Base-by-base conservation (phyloP, 2,888 invertebrate genomes). In the Cosmorhoe ocellata region DNA sequence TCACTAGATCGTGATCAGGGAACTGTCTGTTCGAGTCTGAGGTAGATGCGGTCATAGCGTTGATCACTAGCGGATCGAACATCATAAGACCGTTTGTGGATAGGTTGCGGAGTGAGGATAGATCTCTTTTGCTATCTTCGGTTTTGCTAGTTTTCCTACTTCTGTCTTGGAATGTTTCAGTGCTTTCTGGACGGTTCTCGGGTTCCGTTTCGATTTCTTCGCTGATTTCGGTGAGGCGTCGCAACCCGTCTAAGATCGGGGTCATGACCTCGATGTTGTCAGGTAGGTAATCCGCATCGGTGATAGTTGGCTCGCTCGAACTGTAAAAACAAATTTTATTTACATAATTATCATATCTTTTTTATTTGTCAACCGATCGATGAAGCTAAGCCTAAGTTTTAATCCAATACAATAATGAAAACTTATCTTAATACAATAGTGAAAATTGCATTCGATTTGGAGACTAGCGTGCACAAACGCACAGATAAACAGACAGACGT, bases 251-350 rank as follows among this genome's bases (percentile, higher is more conserved):
- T 10, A 90, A 73, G 12, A 90, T 88, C 0, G 90, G 90, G 0
- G 86, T 86, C 81, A 90, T 86, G 1, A 90, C 88, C 62, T 90
- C 90, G 8, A 90, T 86, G 47, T 88, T 87, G 64, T 90, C 90
- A 0, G 90, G 90, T 0, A 90, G 75, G 49, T 89, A 91, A 58
- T 91, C 90, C 4, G 69, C 77, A 11, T 89, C 89, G 0, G 81
- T 79, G 71, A 89, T 85, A 11, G 78, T 74, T 2, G 78, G 81
- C 61, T 88, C 88, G 54, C 72, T 84, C 14, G 84, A 83, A 60
- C 87, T 89, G 76, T 38, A 18, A 18, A 18, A 18, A 18, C 18
- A 18, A 18, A 18, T 18, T n/a, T n/a, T n/a, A n/a, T n/a, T n/a
- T n/a, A n/a, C n/a, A n/a, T n/a, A n/a, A n/a, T n/a, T n/a, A n/a